Percentiles rank a stretch among this genome's conserved stretches.
Evolutionary conservation across 2,888 invertebrate species (phyloP).

Genomic region (Busseola fusca): DNA sequence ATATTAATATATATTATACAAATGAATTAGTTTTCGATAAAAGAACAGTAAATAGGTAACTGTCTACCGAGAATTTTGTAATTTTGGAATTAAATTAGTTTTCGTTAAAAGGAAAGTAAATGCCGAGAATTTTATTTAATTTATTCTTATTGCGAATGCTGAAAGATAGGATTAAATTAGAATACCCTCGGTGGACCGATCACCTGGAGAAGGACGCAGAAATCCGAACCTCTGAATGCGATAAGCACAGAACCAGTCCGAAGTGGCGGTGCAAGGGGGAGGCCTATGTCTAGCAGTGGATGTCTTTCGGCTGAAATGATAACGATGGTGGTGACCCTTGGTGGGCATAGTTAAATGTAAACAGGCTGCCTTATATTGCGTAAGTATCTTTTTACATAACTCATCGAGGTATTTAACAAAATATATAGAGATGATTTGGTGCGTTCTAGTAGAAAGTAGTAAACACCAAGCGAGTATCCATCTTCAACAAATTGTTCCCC

Average conservation of each 20-base stretch:
- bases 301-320: neutral
- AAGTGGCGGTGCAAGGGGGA: neutral
- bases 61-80: neutral
- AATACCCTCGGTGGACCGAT: neutral
- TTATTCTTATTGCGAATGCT: neutral
- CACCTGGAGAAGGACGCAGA: neutral
- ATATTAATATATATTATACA: too few relatives aligned
- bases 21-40: constrained; percentile 2
- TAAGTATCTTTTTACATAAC: neutral
- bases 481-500: neutral
- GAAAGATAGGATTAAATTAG: neutral
- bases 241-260: neutral
- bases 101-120: neutral
- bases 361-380: neutral
- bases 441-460: neutral
- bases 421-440: neutral
- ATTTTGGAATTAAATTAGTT: neutral
- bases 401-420: neutral
- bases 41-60: too few relatives aligned
- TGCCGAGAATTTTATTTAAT: neutral
- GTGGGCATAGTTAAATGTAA: neutral
- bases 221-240: neutral
- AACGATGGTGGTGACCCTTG: neutral
- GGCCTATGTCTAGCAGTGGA: neutral
- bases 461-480: neutral